Evolutionary conservation across 1,140 invertebrate genomes (phyloP).

Genomic region (Oryzaephilus surinamensis): DNA sequence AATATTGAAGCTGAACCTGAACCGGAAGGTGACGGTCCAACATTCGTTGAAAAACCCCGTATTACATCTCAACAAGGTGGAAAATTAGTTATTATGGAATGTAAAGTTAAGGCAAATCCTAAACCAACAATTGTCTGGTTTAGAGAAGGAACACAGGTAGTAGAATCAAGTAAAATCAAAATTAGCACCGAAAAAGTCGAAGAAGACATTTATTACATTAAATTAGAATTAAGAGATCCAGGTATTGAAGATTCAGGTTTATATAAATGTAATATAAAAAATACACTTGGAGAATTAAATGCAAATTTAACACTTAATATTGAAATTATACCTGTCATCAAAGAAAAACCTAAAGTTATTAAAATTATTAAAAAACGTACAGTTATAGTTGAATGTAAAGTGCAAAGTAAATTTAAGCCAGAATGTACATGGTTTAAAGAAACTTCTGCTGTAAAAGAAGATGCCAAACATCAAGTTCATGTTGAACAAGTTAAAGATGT

Average conservation of each 20-base stretch:
- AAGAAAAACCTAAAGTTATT: constrained; percentile 81
- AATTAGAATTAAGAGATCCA: constrained; percentile 85
- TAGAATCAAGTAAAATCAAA: constrained; percentile 69
- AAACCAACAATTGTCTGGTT: constrained; percentile 93
- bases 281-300: constrained; percentile 89
- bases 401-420: constrained; percentile 78
- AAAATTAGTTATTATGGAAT: constrained; percentile 96
- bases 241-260: constrained; percentile 90
- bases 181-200: constrained; percentile 62
- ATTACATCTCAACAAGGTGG: constrained; percentile 92
- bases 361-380: constrained; percentile 82
- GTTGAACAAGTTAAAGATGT: constrained; percentile 71
- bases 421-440: constrained; percentile 87
- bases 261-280: constrained; percentile 98
- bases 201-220: constrained; percentile 80
- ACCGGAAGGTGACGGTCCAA: constrained; percentile 87
- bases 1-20: constrained; percentile 94
- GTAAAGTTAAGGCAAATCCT: constrained; percentile 86
- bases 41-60: constrained; percentile 94
- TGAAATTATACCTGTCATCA: constrained; percentile 92
- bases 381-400: constrained; percentile 81
- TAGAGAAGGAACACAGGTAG: constrained; percentile 65
- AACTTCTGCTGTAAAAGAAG: constrained; percentile 62
- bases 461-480: constrained; percentile 58
- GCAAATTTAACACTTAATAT: constrained; percentile 95